phyloP scores from a whole-genome alignment of 2,113 vertebrate genomes.

The Oceanites oceanicus region DNA sequence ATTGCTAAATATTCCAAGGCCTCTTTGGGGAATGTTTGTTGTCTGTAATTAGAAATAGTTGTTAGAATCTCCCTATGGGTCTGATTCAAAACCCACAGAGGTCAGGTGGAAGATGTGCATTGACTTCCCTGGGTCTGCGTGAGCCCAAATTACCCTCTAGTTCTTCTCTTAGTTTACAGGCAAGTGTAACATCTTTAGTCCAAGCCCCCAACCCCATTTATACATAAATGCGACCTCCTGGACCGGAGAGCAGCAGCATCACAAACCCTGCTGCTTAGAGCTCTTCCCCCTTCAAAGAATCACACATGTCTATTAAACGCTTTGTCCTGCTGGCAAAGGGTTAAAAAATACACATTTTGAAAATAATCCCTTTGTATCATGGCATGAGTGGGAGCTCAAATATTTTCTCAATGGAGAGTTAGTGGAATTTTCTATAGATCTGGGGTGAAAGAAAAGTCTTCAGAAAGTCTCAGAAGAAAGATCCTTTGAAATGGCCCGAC shows the following conservation, averaged over 20 bases:
- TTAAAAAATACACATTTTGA: background rate
- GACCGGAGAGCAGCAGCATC: background rate
- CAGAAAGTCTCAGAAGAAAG: slow-evolving; percentile 14
- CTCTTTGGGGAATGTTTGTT: background rate
- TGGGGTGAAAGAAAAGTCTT: slow-evolving; percentile 41
- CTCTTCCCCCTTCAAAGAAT: background rate
- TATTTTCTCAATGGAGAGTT: slow-evolving; percentile 50
- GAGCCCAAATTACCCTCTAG: background rate
- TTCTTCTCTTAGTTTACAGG: background rate
- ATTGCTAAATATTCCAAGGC: background rate
- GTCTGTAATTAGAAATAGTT: background rate
- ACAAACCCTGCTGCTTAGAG: background rate
- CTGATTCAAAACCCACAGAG: background rate
- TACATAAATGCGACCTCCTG: background rate
- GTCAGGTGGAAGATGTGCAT: background rate
- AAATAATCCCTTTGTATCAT: slow-evolving; percentile 4
- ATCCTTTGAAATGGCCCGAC: slow-evolving; percentile 63
- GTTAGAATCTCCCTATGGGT: background rate
- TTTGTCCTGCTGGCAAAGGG: background rate
- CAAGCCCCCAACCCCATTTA: background rate
- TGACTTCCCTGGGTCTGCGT: background rate
- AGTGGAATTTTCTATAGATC: background rate
- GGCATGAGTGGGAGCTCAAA: background rate
- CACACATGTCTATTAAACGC: background rate
- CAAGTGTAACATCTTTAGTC: background rate